Base-by-base conservation (phyloP, 2,797 vertebrate genomes). In the Champsocephalus esox region DNA sequence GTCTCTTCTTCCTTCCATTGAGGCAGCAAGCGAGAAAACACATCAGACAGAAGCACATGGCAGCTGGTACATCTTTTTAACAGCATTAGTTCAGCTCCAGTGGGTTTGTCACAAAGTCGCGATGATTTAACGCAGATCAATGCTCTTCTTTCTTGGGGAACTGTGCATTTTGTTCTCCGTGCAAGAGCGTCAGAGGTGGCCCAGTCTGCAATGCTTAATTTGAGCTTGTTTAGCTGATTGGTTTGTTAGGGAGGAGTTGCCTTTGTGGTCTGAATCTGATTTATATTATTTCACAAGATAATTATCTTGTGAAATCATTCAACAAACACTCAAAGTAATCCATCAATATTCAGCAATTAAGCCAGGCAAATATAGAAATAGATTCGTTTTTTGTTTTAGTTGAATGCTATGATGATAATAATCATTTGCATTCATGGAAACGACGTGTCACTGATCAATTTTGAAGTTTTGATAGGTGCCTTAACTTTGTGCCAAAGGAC, bases 61-160 rank as follows among this genome's bases (percentile, higher is more conserved):
- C 70, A 19, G 73, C 80, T 66, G 71, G 71, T 68, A 83, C 78
- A 72, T 83, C 82, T 80, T 87, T 89, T 89, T 84, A 77, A 88
- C 81, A 59, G 64, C 81, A 90, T 94, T 92, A 90, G 91, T 92
- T 93, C 83, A 61, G 86, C 85, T 77, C 76, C 67, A 70, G 78
- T 14, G 71, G 79, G 78, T 91, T 92, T 93, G 91, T 92, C 90
- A 92, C 85, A 88, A 90, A 92, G 70, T 68, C 79, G 69, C 46
- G 50, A 82, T 46, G 83, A 88, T 90, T 89, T 90, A 84, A 73
- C n/a, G 64, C 73, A 83, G 84, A 92, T 93, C 88, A 89, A 71
- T 87, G 84, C 80, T 66, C 55, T 68, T 74, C 71, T 73, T 90
- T 72, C 67, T 79, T 66, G 68, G 77, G 34, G 81, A 83, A 77